A percentile compares a stretch with the other conserved stretches of the same genome.
Conservation (phyloP, 2,888 invertebrate genomes). For the Drosophila birchii region DNA sequence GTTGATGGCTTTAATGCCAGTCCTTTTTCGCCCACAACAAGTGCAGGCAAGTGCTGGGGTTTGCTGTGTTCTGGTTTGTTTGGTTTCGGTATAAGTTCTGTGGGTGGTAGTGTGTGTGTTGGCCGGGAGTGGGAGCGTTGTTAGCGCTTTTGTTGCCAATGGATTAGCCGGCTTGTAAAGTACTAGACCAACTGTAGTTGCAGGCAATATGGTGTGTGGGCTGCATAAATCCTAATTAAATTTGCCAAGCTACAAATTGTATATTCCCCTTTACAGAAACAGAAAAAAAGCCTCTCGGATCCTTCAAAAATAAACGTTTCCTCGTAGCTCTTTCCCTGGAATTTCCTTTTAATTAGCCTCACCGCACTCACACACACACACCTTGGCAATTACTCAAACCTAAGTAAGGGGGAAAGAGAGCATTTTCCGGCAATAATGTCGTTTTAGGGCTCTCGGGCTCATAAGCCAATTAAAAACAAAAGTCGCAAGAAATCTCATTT, state of each 20-base stretch:
- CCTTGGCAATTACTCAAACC: slow-evolving; percentile 29
- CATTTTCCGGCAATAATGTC: slow-evolving; percentile 27
- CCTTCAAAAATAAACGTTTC: slow-evolving; percentile 13
- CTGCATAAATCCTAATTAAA: slow-evolving; percentile 39
- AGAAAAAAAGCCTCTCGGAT: not conserved
- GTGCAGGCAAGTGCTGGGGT: slow-evolving; percentile 47
- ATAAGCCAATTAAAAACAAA: slow-evolving; percentile 44
- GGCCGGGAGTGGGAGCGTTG: slow-evolving; percentile 6
- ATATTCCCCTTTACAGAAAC: not conserved
- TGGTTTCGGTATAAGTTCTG: slow-evolving; percentile 24
- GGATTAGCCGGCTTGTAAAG: slow-evolving; percentile 34
- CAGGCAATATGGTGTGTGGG: slow-evolving; percentile 9
- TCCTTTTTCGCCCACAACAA: slow-evolving; percentile 36
- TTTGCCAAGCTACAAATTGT: slow-evolving; percentile 6
- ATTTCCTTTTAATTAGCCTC: slow-evolving; percentile 30
- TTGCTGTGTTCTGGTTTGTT: slow-evolving; percentile 33
- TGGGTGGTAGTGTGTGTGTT: not conserved
- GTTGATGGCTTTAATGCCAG: slow-evolving; percentile 43
- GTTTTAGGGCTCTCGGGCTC: slow-evolving; percentile 37
- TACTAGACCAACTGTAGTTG: slow-evolving; percentile 29
- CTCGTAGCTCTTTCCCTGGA: not conserved
- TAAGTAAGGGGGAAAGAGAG: too few species aligned
- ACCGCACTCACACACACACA: slow-evolving; percentile 13
- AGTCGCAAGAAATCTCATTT: slow-evolving; percentile 32
- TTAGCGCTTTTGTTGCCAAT: slow-evolving; percentile 35